These are phyloP conservation scores for Paraescarpia echinospica DNA, from an alignment of 1,140 invertebrate genomes.

Conservation along the genomic window DNA sequence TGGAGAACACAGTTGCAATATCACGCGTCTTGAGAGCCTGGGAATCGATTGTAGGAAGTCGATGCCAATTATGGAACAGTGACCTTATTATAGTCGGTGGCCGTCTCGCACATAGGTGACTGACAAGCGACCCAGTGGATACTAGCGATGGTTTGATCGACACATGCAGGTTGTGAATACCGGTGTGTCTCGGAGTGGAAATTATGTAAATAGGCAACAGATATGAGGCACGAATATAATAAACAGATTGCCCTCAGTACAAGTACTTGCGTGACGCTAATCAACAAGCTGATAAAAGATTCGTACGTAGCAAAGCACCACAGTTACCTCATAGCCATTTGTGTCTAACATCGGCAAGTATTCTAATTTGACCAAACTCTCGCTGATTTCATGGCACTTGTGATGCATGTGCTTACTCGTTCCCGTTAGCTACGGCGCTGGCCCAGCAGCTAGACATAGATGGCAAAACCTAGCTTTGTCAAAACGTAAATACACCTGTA, in stretches of 20 bases:
- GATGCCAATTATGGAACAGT: neutral
- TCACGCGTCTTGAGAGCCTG: no score
- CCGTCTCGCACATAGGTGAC: neutral
- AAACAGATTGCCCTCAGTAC: neutral
- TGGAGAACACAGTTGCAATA: no score
- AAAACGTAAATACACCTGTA: neutral
- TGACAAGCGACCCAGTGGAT: neutral
- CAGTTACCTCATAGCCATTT: neutral
- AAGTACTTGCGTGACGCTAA: no score
- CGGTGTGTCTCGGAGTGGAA: neutral
- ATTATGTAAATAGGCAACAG: neutral
- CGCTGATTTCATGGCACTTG: neutral
- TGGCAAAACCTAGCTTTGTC: neutral
- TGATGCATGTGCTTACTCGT: neutral
- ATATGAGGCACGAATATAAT: neutral
- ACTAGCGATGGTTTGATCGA: neutral
- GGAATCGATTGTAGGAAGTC: no score
- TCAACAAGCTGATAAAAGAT: neutral
- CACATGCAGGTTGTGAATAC: neutral
- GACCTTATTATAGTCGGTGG: neutral
- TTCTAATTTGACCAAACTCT: neutral
- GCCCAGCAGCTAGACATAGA: neutral
- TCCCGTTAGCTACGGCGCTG: neutral
- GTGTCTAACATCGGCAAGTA: neutral
- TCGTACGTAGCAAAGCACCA: neutral